These are phyloP conservation scores for Zosterops lateralis DNA, from an alignment of 2,113 vertebrate genomes.

Conservation along the genomic window DNA sequence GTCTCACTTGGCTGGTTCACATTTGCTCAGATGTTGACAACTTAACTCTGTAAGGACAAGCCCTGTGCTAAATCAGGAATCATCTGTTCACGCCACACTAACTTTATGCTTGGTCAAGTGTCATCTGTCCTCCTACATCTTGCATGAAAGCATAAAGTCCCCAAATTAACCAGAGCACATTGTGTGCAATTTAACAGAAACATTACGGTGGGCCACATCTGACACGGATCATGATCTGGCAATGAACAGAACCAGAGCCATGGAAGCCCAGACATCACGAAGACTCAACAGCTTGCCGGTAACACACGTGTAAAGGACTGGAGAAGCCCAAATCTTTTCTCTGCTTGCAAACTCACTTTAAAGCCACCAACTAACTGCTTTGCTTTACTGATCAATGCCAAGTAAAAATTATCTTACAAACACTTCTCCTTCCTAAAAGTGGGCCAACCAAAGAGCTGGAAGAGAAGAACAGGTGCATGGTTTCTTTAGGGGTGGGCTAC, in stretches of 20 bases:
- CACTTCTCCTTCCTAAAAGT: not conserved
- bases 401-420: not conserved
- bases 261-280: not conserved
- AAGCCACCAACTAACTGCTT: not conserved
- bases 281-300: not conserved
- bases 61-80: constrained; percentile 12
- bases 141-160: not conserved
- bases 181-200: not conserved
- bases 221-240: not conserved
- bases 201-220: not conserved
- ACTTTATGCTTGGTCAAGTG: constrained; percentile 6
- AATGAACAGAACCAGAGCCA: not conserved
- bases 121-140: not conserved
- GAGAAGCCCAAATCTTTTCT: not conserved
- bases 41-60: constrained; percentile 17
- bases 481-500: not conserved
- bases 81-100: not conserved
- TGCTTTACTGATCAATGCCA: not conserved
- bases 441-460: not conserved
- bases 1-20: not conserved
- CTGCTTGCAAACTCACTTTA: not conserved
- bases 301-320: not conserved
- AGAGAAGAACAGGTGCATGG: fast-evolving
- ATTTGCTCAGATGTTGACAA: constrained; percentile 1
- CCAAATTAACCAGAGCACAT: not conserved